phyloP scores from a whole-genome alignment of 2,797 vertebrate genomes.

The Micropoecilia bifurca region DNA sequence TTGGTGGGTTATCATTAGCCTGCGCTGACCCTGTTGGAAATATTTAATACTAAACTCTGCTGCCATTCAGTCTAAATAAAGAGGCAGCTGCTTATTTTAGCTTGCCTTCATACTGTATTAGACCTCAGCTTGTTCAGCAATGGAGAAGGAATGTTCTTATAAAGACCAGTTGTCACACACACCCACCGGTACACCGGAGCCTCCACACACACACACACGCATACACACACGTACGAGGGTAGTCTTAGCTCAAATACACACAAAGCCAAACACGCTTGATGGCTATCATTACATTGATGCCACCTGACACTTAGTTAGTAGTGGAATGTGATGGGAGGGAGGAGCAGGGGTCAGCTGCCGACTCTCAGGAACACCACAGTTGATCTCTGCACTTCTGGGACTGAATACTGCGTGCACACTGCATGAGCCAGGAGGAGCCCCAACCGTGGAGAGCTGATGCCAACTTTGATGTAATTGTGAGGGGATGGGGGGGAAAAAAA shows the following conservation, averaged over 20 bases:
- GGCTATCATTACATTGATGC: conserved; percentile 80
- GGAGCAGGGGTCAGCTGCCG: conserved; percentile 59
- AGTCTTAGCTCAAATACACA: conserved; percentile 62
- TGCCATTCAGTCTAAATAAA: conserved; percentile 14
- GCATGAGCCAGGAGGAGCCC: conserved; percentile 27
- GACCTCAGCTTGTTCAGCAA: conserved; percentile 24
- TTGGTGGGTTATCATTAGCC: conserved; percentile 35
- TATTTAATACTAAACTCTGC: conserved; percentile 40
- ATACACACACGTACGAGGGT: conserved; percentile 44
- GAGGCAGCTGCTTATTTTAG: conserved; percentile 35
- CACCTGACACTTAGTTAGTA: conserved; percentile 79
- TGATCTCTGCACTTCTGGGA: conserved; percentile 49
- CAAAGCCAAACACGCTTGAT: conserved; percentile 76
- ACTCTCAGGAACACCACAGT: conserved; percentile 56
- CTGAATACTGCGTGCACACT: conserved; percentile 7
- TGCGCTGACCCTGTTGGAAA: conserved; percentile 42
- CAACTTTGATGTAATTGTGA: conserved; percentile 27
- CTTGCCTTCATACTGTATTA: conserved; percentile 23
- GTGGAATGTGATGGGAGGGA: conserved; percentile 76
- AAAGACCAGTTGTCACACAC: conserved; percentile 68
- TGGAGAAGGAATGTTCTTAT: conserved; percentile 57
- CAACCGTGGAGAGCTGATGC: conserved; percentile 16
- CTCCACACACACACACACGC: conserved; percentile 47
- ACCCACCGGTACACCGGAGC: conserved; percentile 24
- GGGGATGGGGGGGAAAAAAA: conserved; percentile 20